These are phyloP conservation scores for Ophion obscuratus DNA, from an alignment of 2,888 invertebrate genomes.

Conservation along the genomic window DNA sequence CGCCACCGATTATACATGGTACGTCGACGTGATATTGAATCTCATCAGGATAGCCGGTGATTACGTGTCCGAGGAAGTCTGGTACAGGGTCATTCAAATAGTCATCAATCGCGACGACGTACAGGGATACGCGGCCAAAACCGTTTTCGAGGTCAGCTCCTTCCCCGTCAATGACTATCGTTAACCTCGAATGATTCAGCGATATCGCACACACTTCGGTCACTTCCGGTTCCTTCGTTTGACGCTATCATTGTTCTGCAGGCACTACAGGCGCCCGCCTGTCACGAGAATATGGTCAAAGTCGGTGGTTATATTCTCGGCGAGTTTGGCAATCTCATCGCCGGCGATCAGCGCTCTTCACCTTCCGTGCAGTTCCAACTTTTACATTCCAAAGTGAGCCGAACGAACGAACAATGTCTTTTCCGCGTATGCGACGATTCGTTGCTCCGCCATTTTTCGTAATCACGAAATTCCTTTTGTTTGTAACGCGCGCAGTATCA, in stretches of 20 bases:
- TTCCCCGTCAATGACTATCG: background rate
- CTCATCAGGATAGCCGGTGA: conserved; percentile 99
- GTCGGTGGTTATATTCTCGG: conserved; percentile 99
- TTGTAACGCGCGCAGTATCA: conserved; percentile 88
- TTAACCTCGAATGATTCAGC: background rate
- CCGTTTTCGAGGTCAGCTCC: conserved; percentile 94
- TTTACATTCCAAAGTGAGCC: conserved; percentile 94
- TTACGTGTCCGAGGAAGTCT: conserved; percentile 99
- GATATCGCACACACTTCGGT: background rate
- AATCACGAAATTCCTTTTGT: background rate
- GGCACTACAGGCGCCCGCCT: conserved; percentile 99
- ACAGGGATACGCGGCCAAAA: conserved; percentile 99
- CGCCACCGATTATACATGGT: conserved; percentile 99
- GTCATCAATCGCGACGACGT: conserved; percentile 99
- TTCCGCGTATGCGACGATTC: background rate
- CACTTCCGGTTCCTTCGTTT: background rate
- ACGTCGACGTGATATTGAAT: conserved; percentile 98
- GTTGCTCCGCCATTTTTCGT: background rate
- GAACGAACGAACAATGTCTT: background rate
- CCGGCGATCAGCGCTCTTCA: conserved; percentile 98
- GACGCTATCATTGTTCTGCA: conserved; percentile 73
- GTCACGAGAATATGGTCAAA: conserved; percentile 99
- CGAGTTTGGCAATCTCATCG: conserved; percentile 99
- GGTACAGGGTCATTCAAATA: conserved; percentile 99
- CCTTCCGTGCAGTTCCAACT: conserved; percentile 99